phyloP scores from a whole-genome alignment of 2,113 vertebrate species.

The Cariama cristata region DNA sequence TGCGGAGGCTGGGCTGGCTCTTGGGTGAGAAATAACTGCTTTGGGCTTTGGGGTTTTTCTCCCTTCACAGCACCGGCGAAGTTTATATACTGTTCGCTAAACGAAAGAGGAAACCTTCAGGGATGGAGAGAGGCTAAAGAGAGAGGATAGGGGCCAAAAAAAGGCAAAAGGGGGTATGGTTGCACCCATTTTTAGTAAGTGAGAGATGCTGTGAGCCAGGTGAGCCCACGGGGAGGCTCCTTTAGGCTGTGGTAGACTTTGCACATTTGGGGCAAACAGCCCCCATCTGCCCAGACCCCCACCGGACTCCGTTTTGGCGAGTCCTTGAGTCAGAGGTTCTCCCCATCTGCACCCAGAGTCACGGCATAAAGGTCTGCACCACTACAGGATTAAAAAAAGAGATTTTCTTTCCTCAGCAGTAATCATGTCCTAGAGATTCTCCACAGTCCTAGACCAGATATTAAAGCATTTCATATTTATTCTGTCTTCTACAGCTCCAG shows the following conservation, averaged over 20 bases:
- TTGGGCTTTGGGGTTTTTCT: rapidly evolving
- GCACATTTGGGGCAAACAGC: neutral
- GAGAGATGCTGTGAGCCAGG: neutral
- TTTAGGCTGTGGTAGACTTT: neutral
- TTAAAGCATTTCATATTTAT: neutral
- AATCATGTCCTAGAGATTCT: neutral
- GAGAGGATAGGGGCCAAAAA: rapidly evolving
- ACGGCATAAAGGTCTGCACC: neutral
- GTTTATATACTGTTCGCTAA: neutral
- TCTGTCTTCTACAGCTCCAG: slow-evolving; percentile 31
- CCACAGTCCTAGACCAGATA: neutral
- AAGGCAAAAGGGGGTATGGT: rapidly evolving
- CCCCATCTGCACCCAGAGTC: neutral
- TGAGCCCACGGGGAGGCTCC: neutral
- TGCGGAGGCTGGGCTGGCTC: neutral
- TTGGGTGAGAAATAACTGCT: neutral
- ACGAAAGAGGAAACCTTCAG: neutral
- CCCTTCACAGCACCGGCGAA: neutral
- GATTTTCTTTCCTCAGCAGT: neutral
- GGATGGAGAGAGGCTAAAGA: neutral
- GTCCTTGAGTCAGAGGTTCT: neutral
- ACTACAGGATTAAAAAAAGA: rapidly evolving
- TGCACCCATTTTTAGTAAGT: rapidly evolving
- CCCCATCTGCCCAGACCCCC: neutral
- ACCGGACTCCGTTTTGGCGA: rapidly evolving